These are phyloP conservation scores for Hyposoter didymator DNA, from an alignment of 2,888 invertebrate genomes.

Conservation along the genomic window DNA sequence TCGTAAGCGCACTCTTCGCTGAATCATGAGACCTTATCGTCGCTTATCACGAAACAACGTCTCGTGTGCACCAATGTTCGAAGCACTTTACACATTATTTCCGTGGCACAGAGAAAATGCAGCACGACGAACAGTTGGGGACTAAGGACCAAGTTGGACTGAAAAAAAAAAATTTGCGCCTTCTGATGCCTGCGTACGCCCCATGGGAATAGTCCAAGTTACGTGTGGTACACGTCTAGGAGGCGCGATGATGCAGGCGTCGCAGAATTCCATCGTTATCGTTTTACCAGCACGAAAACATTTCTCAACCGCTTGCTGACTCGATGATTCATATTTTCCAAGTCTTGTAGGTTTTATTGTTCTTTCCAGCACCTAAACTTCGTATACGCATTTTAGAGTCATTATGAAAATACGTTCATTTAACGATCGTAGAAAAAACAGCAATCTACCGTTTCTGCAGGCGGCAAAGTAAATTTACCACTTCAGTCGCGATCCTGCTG, in stretches of 20 bases:
- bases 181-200: conserved; percentile 34
- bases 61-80: conserved; percentile 2
- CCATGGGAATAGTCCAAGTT: conserved; percentile 13
- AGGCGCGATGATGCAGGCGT: not conserved
- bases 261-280: not conserved
- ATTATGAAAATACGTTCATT: not conserved
- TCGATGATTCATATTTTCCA: not conserved
- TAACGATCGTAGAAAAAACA: not conserved
- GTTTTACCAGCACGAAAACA: not conserved
- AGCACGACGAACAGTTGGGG: not conserved
- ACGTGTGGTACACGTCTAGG: not conserved
- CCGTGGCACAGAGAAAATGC: not conserved
- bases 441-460: not conserved
- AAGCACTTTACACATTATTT: conserved; percentile 9
- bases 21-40: conserved; percentile 36
- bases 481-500: not conserved
- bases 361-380: not conserved
- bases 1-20: not conserved
- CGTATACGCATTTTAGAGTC: not conserved
- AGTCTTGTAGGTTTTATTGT: not conserved
- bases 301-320: not conserved
- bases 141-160: conserved; percentile 12
- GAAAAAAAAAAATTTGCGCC: conserved; percentile 20
- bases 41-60: conserved; percentile 17
- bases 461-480: not conserved